Percentiles rank a stretch among this genome's conserved stretches.
Evolutionary conservation across 2,797 vertebrate genomes (phyloP).

Genomic region (Vespertilio murinus): DNA sequence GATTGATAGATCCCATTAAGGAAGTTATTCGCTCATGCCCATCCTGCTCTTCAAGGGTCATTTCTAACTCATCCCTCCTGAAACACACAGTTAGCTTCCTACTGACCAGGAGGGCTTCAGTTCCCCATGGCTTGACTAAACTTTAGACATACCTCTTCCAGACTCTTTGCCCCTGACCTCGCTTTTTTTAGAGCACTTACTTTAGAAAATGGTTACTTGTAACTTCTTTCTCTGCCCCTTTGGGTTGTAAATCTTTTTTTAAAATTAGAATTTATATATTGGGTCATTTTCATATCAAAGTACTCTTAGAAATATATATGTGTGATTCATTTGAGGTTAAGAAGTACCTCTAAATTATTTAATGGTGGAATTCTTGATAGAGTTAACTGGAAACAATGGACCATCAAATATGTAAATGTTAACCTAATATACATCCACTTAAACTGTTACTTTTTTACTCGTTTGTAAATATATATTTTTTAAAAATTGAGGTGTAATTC

Average conservation of each 20-base stretch:
- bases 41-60: background rate
- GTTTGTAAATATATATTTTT: background rate
- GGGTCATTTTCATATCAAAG: background rate
- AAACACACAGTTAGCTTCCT: background rate
- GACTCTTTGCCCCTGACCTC: background rate
- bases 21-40: background rate
- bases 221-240: background rate
- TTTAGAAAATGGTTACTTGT: background rate
- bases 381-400: background rate
- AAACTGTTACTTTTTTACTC: conserved; percentile 41
- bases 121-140: background rate
- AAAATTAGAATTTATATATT: conserved; percentile 34
- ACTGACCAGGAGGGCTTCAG: background rate
- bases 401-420: conserved; percentile 10
- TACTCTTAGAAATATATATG: conserved; percentile 11
- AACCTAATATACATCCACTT: background rate
- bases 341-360: conserved; percentile 25
- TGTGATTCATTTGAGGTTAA: conserved; percentile 26
- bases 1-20: background rate
- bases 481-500: background rate
- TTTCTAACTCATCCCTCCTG: background rate
- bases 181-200: background rate
- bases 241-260: background rate
- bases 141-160: background rate
- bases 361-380: conserved; percentile 19